These are phyloP conservation scores for Neolamprologus modestus DNA, from an alignment of 2,113 vertebrate genomes.

Conservation along the genomic window DNA sequence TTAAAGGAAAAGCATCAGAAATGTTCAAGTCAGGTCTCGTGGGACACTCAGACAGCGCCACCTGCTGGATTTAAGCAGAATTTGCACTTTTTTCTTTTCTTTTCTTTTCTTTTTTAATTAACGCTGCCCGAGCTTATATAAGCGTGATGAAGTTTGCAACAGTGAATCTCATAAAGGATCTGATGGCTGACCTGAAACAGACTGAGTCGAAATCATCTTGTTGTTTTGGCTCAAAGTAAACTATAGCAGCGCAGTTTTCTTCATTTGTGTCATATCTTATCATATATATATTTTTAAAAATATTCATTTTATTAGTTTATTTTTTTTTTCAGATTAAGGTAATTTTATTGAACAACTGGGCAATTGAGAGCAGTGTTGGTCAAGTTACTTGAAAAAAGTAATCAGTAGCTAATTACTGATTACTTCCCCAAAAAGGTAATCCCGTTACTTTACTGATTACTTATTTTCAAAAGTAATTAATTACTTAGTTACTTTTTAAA, in stretches of 20 bases:
- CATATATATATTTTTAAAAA: not conserved
- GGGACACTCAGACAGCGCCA: not conserved
- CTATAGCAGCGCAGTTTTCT: not conserved
- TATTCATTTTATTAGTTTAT: not conserved
- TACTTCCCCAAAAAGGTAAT: fast-evolving
- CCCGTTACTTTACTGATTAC: not conserved
- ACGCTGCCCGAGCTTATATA: fast-evolving
- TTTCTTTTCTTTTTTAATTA: not conserved
- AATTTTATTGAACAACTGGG: not conserved
- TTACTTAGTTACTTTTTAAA: not conserved
- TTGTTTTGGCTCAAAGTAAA: not conserved
- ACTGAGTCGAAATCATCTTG: not conserved
- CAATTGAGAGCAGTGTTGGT: not conserved
- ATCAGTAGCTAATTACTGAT: not conserved
- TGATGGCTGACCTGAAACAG: not conserved
- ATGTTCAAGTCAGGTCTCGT: not conserved
- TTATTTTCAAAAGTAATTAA: not conserved
- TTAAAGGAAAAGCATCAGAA: not conserved
- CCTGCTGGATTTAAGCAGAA: not conserved
- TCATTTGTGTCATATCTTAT: not conserved
- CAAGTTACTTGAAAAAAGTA: not conserved
- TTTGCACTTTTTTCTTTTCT: not conserved
- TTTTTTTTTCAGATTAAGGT: not conserved
- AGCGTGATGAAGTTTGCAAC: not conserved
- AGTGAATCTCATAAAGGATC: not conserved